A percentile compares a stretch with the other conserved stretches of the same genome.
These are phyloP conservation scores for Zele albiditarsus DNA, from an alignment of 2,888 invertebrate genomes.

Conservation along the genomic window DNA sequence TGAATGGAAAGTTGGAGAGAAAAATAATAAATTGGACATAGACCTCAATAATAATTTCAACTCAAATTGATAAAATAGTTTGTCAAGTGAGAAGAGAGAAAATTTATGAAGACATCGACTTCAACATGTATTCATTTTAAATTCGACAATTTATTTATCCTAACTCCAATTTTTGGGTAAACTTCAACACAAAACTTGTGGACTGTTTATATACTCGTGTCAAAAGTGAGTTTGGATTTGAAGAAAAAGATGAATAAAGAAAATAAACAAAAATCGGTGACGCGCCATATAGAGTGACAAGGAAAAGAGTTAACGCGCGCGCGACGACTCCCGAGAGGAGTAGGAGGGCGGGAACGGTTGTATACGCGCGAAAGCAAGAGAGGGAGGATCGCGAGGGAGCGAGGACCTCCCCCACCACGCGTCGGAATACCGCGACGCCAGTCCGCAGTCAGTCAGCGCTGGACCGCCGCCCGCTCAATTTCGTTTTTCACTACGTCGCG, in stretches of 20 bases:
- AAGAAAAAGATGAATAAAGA: neutral
- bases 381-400: constrained; percentile 54
- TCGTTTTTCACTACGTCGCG: constrained; percentile 54
- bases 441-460: constrained; percentile 73
- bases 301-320: constrained; percentile 34
- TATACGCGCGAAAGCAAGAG: constrained; percentile 39
- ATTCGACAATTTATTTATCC: no score
- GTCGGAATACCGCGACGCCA: constrained; percentile 68
- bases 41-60: no score
- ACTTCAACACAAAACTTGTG: no score
- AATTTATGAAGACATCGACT: no score
- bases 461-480: constrained; percentile 72
- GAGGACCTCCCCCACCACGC: constrained; percentile 64
- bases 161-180: no score
- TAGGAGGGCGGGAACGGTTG: constrained; percentile 38
- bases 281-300: constrained; percentile 3
- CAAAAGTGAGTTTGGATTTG: no score
- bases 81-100: no score
- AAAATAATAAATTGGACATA: no score
- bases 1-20: no score
- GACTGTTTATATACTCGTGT: no score
- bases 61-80: no score
- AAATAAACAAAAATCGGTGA: neutral
- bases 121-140: no score
- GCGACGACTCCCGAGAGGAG: constrained; percentile 34